Percentiles rank a stretch among this genome's conserved stretches.
These are phyloP conservation scores for Drosophila longiperda DNA, from an alignment of 2,888 invertebrate species.

Conservation along the genomic window DNA sequence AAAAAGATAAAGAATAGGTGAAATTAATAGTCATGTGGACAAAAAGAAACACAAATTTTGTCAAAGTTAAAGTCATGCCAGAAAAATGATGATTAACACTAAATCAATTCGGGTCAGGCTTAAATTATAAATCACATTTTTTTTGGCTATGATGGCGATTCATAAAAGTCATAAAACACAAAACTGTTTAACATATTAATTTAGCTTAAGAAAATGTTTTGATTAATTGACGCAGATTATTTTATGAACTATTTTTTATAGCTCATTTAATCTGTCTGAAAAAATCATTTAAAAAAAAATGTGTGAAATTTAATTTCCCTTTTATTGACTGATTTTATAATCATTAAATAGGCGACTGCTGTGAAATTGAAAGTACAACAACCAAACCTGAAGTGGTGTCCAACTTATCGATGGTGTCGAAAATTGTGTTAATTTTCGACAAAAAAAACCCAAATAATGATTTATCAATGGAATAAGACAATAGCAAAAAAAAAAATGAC, in stretches of 20 bases:
- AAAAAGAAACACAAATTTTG: background rate
- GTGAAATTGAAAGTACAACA: slow-evolving; percentile 5
- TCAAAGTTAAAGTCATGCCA: background rate
- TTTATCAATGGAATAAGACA: slow-evolving; percentile 34
- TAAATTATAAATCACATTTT: background rate
- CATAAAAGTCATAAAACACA: background rate
- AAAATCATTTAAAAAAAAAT: background rate
- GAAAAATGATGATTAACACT: background rate
- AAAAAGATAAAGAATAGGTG: slow-evolving; percentile 5
- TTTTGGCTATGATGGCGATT: background rate
- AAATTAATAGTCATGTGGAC: background rate
- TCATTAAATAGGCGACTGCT: background rate
- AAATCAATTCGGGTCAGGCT: background rate
- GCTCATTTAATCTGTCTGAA: background rate
- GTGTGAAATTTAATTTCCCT: background rate
- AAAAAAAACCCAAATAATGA: slow-evolving; percentile 20
- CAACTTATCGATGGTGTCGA: background rate
- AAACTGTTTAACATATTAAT: background rate
- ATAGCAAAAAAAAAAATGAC: background rate
- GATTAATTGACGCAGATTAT: background rate
- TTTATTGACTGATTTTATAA: background rate
- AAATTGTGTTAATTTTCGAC: background rate
- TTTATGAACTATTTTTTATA: background rate
- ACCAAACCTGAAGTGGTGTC: background rate
- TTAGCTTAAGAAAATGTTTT: background rate